These are phyloP conservation scores for Taenaris catops DNA, from an alignment of 2,888 invertebrate genomes.

Conservation along the genomic window DNA sequence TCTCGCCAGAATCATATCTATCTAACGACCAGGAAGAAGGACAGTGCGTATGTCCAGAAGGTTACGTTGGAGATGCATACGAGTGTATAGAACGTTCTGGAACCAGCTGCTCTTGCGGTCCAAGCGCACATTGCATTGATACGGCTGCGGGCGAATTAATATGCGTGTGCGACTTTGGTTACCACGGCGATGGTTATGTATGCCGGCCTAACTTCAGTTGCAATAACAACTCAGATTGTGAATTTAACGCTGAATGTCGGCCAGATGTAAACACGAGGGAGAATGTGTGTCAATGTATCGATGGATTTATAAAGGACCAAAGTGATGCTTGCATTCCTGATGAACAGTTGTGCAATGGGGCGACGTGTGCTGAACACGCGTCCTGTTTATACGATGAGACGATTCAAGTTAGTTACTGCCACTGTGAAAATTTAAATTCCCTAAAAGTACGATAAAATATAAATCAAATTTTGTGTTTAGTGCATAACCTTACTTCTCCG, in stretches of 20 bases:
- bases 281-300: conserved; percentile 88
- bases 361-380: conserved; percentile 83
- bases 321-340: conserved; percentile 82
- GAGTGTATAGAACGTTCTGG: conserved; percentile 81
- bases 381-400: conserved; percentile 86
- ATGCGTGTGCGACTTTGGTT: conserved; percentile 91
- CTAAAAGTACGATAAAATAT: too few species aligned
- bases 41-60: conserved; percentile 89
- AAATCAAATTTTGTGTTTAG: too few species aligned
- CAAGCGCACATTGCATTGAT: conserved; percentile 86
- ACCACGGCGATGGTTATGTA: conserved; percentile 89
- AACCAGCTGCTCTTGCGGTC: conserved; percentile 81
- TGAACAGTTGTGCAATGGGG: conserved; percentile 80
- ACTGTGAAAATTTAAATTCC: too few species aligned
- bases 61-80: conserved; percentile 91
- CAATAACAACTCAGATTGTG: conserved; percentile 82
- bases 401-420: conserved; percentile 86
- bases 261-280: conserved; percentile 75
- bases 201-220: conserved; percentile 86
- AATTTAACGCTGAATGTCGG: conserved; percentile 86
- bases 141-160: conserved; percentile 83
- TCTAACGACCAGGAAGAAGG: conserved; percentile 47
- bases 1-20: conserved; percentile 45
- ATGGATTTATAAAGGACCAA: conserved; percentile 85
- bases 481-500: too few species aligned